A percentile compares a stretch with the other conserved stretches of the same genome.
Conservation (phyloP, 1,140 invertebrate genomes). For the Lepidurus apus region DNA sequence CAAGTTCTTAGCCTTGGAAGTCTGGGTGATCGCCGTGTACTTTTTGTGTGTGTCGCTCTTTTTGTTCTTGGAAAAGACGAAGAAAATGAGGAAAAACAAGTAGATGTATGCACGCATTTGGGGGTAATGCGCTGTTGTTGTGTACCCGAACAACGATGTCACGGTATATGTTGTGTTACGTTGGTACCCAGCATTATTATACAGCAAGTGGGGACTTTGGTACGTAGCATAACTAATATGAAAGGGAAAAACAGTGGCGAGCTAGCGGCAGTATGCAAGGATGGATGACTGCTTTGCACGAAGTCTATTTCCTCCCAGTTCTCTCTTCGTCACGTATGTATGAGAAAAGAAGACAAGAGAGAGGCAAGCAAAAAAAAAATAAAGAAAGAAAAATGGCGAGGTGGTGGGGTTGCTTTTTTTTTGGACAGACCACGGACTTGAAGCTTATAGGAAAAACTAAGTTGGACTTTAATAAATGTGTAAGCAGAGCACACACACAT, state of each 20-base stretch:
- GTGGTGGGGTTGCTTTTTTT: neutral
- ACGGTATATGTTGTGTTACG: slow-evolving; percentile 3
- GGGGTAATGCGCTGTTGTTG: neutral
- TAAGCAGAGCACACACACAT: neutral
- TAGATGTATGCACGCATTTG: neutral
- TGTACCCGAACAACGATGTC: neutral
- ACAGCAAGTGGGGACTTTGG: neutral
- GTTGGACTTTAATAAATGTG: slow-evolving; percentile 19
- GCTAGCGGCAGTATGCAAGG: slow-evolving; percentile 17
- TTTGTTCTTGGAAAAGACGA: neutral
- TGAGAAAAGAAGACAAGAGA: neutral
- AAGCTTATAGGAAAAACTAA: neutral
- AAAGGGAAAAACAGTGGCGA: slow-evolving; percentile 12
- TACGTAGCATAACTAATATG: slow-evolving; percentile 13
- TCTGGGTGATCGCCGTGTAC: neutral
- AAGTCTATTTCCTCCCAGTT: slow-evolving; percentile 2
- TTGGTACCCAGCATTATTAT: neutral
- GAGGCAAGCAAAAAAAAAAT: slow-evolving; percentile 13
- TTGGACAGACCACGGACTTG: slow-evolving; percentile 5
- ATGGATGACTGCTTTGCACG: slow-evolving; percentile 18
- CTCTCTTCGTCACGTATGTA: neutral
- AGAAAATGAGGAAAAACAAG: neutral
- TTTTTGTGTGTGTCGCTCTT: neutral
- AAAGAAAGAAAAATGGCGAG: slow-evolving; percentile 19
- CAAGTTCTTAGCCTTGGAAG: neutral